phyloP scores from a whole-genome alignment of 2,797 vertebrate genomes.

The Nannoperca australis region DNA sequence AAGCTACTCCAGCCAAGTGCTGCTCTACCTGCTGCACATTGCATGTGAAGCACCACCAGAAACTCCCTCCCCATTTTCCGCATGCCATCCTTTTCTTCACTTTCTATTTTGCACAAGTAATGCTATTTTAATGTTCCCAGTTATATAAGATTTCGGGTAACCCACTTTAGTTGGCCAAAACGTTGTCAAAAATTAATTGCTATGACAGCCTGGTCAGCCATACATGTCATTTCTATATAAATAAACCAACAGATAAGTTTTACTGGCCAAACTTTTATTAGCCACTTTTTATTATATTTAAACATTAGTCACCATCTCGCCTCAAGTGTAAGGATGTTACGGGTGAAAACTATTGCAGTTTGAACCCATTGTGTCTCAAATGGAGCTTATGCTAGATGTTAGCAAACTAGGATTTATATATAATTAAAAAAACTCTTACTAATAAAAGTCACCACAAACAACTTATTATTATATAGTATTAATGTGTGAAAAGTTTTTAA shows the following conservation, averaged over 20 bases:
- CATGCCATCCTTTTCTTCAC: conserved; percentile 10
- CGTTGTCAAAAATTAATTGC: conserved; percentile 38
- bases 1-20: conserved; percentile 11
- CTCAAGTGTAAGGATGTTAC: conserved; percentile 11
- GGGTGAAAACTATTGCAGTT: neutral
- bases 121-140: conserved; percentile 46
- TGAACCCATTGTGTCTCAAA: neutral
- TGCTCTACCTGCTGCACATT: conserved; percentile 4
- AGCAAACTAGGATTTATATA: neutral
- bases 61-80: conserved; percentile 20
- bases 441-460: conserved; percentile 16
- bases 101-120: conserved; percentile 51
- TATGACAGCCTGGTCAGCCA: conserved; percentile 46
- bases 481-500: neutral
- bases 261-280: conserved; percentile 25
- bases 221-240: conserved; percentile 40
- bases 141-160: conserved; percentile 57
- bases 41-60: conserved; percentile 9
- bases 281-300: conserved; percentile 20
- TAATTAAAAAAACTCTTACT: neutral
- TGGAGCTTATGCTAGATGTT: neutral
- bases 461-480: neutral
- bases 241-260: conserved; percentile 14
- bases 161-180: conserved; percentile 35
- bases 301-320: conserved; percentile 32